phyloP scores from a whole-genome alignment of 2,888 invertebrate genomes.

The Dryadula phaetusa region DNA sequence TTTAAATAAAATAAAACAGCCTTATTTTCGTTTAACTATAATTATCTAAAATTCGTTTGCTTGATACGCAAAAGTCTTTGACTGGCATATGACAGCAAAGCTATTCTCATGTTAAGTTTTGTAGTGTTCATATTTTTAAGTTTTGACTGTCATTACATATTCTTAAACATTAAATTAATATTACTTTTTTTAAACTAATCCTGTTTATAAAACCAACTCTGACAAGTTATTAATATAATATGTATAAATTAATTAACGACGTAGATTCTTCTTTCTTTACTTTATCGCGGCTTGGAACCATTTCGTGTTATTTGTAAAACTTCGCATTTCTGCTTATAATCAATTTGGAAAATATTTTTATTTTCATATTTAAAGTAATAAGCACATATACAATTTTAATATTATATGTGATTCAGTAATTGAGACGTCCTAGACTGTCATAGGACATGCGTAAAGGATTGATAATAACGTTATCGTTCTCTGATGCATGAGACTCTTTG shows the following conservation, averaged over 20 bases:
- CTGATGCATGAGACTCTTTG: slow-evolving; percentile 19
- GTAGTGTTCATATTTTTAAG: neutral
- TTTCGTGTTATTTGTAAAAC: neutral
- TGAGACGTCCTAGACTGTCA: neutral
- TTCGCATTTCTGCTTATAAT: neutral
- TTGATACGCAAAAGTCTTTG: neutral
- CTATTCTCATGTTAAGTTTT: neutral
- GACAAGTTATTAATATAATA: too few relatives aligned
- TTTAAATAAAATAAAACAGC: neutral
- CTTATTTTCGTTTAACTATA: neutral
- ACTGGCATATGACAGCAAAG: neutral
- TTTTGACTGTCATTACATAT: neutral
- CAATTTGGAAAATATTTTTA: neutral
- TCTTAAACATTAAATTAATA: too few relatives aligned
- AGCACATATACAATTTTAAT: neutral
- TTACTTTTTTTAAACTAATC: too few relatives aligned
- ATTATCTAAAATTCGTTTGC: neutral
- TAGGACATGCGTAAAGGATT: slow-evolving; percentile 14
- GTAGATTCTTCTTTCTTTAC: too few relatives aligned
- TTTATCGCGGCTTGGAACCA: too few relatives aligned
- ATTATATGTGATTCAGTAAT: neutral
- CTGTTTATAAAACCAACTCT: too few relatives aligned
- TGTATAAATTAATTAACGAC: too few relatives aligned
- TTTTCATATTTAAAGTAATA: neutral
- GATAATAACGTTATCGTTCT: slow-evolving; percentile 17